These are phyloP conservation scores for Noctilio leporinus DNA, from an alignment of 2,113 vertebrate species.

Conservation along the genomic window DNA sequence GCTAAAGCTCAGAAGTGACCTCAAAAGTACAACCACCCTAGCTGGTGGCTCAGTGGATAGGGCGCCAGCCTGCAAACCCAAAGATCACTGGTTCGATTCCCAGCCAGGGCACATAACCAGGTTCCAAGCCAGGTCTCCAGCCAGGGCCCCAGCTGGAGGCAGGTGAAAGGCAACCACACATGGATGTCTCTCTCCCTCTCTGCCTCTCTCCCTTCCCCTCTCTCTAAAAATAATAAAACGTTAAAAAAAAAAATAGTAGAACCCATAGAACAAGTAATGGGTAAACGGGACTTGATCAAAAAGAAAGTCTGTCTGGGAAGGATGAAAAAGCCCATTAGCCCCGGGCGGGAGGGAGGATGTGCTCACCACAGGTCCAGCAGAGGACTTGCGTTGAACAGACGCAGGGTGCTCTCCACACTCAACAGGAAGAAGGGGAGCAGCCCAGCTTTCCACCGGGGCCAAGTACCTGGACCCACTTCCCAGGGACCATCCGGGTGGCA, in stretches of 20 bases:
- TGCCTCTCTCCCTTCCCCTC: too few species aligned
- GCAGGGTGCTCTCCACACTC: not conserved
- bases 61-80: too few species aligned
- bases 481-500: not conserved
- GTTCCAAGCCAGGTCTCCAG: too few species aligned
- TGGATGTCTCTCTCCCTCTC: too few species aligned
- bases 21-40: not conserved
- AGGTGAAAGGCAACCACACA: too few species aligned
- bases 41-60: too few species aligned
- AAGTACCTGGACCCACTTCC: rapidly evolving
- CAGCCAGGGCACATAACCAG: too few species aligned
- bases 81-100: too few species aligned
- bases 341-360: rapidly evolving
- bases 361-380: rapidly evolving
- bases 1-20: not conserved
- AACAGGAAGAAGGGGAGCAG: rapidly evolving
- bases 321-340: rapidly evolving
- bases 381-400: rapidly evolving
- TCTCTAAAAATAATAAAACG: too few species aligned
- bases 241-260: too few species aligned
- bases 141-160: too few species aligned
- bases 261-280: rapidly evolving
- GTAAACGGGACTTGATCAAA: rapidly evolving
- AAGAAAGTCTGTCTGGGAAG: rapidly evolving
- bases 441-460: not conserved